Conservation (phyloP, 1,140 invertebrate species). For the Patella vulgata region DNA sequence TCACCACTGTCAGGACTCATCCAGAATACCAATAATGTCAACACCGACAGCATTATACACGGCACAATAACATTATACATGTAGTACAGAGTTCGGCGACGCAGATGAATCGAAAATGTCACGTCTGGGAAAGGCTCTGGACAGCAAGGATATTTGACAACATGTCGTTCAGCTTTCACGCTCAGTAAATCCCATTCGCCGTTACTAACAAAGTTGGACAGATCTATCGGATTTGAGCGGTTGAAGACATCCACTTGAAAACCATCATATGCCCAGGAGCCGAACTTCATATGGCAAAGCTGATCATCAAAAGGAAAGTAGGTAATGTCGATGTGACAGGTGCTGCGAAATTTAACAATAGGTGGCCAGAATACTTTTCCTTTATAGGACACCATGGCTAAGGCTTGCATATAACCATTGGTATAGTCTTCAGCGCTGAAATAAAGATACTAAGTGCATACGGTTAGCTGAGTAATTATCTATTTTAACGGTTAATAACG, state of each 20-base stretch:
- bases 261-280: slow-evolving; percentile 64
- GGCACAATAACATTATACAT: slow-evolving; percentile 61
- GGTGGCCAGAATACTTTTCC: slow-evolving; percentile 63
- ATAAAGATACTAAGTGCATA: too few species aligned
- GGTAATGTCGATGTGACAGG: slow-evolving; percentile 86
- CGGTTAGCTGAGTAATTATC: too few species aligned
- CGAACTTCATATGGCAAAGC: slow-evolving; percentile 59
- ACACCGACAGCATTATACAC: slow-evolving; percentile 57
- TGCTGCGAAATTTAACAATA: slow-evolving; percentile 70
- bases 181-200: slow-evolving; percentile 73
- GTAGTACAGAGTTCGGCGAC: slow-evolving; percentile 56
- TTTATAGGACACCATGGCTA: slow-evolving; percentile 51
- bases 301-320: slow-evolving; percentile 67
- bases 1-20: slow-evolving; percentile 59
- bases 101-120: slow-evolving; percentile 67
- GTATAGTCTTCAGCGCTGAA: slow-evolving; percentile 71
- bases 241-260: slow-evolving; percentile 71
- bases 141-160: slow-evolving; percentile 57
- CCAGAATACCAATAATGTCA: slow-evolving; percentile 59
- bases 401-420: slow-evolving; percentile 69
- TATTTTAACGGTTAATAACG: too few species aligned
- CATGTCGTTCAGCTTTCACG: slow-evolving; percentile 49
- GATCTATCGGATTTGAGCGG: slow-evolving; percentile 69
- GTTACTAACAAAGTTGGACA: slow-evolving; percentile 72
- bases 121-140: slow-evolving; percentile 71